Percentiles rank a stretch among this genome's conserved stretches.
Conservation (phyloP, 2,113 vertebrate genomes). For the Grus americana region DNA sequence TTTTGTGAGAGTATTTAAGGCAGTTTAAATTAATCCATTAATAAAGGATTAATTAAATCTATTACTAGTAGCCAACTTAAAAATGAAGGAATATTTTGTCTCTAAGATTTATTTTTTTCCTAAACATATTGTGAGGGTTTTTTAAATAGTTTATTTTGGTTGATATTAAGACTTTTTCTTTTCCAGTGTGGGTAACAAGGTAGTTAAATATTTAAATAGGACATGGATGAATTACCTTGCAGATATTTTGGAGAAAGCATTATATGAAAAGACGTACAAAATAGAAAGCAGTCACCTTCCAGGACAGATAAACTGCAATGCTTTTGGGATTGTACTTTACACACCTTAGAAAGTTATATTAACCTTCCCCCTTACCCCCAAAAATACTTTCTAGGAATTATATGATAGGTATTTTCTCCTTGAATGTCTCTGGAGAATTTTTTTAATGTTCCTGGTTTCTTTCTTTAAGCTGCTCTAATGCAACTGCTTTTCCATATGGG, state of each 20-base stretch:
- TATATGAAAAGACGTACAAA: neutral
- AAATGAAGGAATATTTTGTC: neutral
- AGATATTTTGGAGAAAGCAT: neutral
- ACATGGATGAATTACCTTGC: neutral
- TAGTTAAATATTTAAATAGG: neutral
- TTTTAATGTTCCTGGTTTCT: neutral
- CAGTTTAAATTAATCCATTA: neutral
- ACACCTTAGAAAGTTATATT: neutral
- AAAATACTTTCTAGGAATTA: neutral
- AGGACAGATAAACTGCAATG: neutral
- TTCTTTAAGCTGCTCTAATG: neutral
- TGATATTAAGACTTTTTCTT: neutral
- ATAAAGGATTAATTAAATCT: neutral
- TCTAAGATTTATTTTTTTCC: neutral
- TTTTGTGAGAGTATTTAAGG: neutral
- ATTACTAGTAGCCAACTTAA: neutral
- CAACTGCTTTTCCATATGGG: neutral
- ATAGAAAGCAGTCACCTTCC: neutral
- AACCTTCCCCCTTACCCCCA: fast-evolving
- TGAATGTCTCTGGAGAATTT: neutral
- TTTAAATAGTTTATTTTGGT: neutral
- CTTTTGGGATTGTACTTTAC: neutral
- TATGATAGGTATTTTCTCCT: neutral
- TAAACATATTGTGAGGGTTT: neutral
- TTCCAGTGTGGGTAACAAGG: neutral